Conservation (phyloP, 2,113 vertebrate genomes). For the Perognathus longimembris region DNA sequence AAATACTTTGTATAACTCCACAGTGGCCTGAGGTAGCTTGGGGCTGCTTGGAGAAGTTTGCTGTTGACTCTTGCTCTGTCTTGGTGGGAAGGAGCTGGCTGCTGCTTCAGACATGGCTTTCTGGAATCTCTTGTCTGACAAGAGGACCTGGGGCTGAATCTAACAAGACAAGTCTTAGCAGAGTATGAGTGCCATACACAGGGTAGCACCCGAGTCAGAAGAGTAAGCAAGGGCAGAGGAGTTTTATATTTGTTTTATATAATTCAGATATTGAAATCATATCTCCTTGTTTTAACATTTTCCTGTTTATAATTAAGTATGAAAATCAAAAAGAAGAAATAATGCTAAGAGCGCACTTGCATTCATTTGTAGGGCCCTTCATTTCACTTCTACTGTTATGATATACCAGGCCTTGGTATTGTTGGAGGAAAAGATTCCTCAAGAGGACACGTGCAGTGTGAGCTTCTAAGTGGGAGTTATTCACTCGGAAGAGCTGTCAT, state of each 20-base stretch:
- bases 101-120: background rate
- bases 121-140: background rate
- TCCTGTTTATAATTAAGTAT: background rate
- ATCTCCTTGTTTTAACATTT: background rate
- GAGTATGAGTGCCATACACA: background rate
- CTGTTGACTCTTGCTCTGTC: background rate
- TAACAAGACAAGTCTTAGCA: constrained; percentile 38
- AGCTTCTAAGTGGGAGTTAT: background rate
- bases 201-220: background rate
- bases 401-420: background rate
- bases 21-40: background rate
- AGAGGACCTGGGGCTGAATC: constrained; percentile 38
- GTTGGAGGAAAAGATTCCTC: background rate
- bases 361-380: background rate
- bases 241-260: background rate
- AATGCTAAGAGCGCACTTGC: background rate
- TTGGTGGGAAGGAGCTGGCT: background rate
- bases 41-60: constrained; percentile 9
- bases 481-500: background rate
- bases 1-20: constrained; percentile 59
- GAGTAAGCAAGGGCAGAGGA: background rate
- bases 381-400: background rate
- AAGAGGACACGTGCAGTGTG: background rate
- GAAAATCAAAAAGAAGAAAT: background rate
- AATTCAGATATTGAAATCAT: constrained; percentile 9